Evolutionary conservation across 2,797 vertebrate genomes (phyloP), one percentile per base, ranked within the genome.

Genomic region (Petrocephalus sullivani): DNA sequence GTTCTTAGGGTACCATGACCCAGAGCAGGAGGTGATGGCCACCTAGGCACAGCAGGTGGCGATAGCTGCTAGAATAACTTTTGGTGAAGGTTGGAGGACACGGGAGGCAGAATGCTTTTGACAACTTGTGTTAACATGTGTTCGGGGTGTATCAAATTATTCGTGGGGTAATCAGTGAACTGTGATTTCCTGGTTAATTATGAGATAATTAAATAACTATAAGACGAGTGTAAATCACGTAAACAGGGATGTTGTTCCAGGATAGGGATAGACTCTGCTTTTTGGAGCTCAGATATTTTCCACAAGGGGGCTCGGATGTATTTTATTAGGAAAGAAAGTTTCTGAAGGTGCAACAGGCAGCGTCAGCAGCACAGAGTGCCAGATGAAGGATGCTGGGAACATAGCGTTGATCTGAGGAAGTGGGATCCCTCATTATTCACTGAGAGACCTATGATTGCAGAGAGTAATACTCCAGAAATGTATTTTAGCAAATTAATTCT

Each of bases 401-500:
- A 6, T 46, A 46, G n/a, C 19, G 41, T 3, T 2, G 2, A 81
- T 46, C 7, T 49, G 41, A 46, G 10, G 75, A 81, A 10, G 19
- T 37, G 8, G 71, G 16, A 78, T 41, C 71, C 41, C 5, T 75
- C 67, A 75, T 75, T 75, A 75, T 37, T 75, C 33, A 75, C 67
- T 75, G 67, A 5, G 1, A 41, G 67, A 75, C 33, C 33, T 6
- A 78, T n/a, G 37, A 78, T n/a, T 2, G 19, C 71, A 78, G 71
- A n/a, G 37, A 46, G 41, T 81, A 46, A 21, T 81, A 81, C 75
- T 19, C 41, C n/a, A n/a, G 46, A 78, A 85, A 56, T 33, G 2
- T 54, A 85, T 85, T 85, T 85, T 28, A 85, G 51, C 53, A 57
- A 57, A 85, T 85, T 33, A 54, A 54, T 54, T 54, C 83, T 56